Conservation (phyloP, 2,888 invertebrate genomes). For the Parnassius glacialis region DNA sequence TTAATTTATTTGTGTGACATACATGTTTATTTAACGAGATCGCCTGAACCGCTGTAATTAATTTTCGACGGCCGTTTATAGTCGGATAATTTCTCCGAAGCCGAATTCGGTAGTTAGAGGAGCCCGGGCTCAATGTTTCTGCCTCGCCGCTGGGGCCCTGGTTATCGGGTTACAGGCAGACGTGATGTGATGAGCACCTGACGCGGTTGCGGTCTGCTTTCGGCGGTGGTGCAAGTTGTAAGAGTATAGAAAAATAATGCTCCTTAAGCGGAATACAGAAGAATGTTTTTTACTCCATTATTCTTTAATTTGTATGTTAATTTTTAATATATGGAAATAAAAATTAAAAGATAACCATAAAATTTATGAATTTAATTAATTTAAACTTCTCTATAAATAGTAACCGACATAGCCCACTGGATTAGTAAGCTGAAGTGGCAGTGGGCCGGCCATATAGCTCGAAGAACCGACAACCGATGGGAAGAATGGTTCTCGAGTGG, state of each 20-base stretch:
- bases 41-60: conserved; percentile 15
- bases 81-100: conserved; percentile 25
- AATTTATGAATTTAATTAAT: too few species aligned
- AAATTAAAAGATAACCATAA: too few species aligned
- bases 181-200: conserved; percentile 35
- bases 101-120: conserved; percentile 34
- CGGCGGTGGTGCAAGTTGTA: conserved; percentile 10
- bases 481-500: too few species aligned
- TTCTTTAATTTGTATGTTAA: too few species aligned
- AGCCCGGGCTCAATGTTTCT: conserved; percentile 23
- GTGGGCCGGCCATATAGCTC: too few species aligned
- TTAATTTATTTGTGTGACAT: conserved; percentile 18
- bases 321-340: too few species aligned
- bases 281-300: too few species aligned
- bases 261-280: too few species aligned
- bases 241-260: background rate
- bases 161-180: conserved; percentile 38
- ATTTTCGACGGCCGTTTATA: conserved; percentile 23
- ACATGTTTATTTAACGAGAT: conserved; percentile 23
- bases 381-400: too few species aligned
- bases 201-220: conserved; percentile 29
- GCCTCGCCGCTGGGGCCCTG: conserved; percentile 27
- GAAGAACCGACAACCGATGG: too few species aligned
- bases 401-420: too few species aligned
- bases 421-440: too few species aligned